Evolutionary conservation across 1,140 invertebrate genomes (phyloP).

Genomic region (Cheumatopsyche charites): DNA sequence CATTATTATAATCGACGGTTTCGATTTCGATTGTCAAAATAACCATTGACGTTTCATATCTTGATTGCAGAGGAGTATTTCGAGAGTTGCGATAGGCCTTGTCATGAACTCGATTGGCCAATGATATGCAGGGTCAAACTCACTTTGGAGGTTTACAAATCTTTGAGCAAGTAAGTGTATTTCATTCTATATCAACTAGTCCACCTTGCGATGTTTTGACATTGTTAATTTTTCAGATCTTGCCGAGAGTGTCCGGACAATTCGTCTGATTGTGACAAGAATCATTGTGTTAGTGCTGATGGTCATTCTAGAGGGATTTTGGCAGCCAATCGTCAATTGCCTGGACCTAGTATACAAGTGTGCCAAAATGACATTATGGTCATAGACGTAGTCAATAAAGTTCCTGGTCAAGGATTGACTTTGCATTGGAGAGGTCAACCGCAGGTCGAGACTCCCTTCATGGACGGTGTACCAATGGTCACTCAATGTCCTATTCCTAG

Average conservation of each 20-base stretch:
- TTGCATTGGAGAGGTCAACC: conserved; percentile 86
- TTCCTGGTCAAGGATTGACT: conserved; percentile 72
- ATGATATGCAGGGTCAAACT: conserved; percentile 80
- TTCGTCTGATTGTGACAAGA: conserved; percentile 63
- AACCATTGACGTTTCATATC: conserved; percentile 34
- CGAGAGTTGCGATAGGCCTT: conserved; percentile 74
- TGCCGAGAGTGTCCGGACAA: conserved; percentile 72
- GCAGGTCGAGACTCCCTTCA: conserved; percentile 78
- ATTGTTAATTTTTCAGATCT: conserved; percentile 52
- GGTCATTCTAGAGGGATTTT: conserved; percentile 73
- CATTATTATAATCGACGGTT: too few relatives aligned
- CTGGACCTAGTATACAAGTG: conserved; percentile 84
- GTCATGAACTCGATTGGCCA: conserved; percentile 77
- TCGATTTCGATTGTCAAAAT: too few relatives aligned
- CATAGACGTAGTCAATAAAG: conserved; percentile 80
- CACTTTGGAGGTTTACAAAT: conserved; percentile 70
- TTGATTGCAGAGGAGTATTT: conserved; percentile 71
- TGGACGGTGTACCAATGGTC: conserved; percentile 85
- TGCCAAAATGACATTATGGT: conserved; percentile 86
- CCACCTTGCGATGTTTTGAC: background rate
- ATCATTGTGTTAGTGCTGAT: conserved; percentile 73
- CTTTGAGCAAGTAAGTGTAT: conserved; percentile 66
- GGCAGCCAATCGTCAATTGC: conserved; percentile 80
- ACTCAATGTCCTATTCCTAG: conserved; percentile 85
- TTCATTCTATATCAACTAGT: background rate